Evolutionary conservation across 2,113 vertebrate species (phyloP).

Genomic region (Hippocampus comes): DNA sequence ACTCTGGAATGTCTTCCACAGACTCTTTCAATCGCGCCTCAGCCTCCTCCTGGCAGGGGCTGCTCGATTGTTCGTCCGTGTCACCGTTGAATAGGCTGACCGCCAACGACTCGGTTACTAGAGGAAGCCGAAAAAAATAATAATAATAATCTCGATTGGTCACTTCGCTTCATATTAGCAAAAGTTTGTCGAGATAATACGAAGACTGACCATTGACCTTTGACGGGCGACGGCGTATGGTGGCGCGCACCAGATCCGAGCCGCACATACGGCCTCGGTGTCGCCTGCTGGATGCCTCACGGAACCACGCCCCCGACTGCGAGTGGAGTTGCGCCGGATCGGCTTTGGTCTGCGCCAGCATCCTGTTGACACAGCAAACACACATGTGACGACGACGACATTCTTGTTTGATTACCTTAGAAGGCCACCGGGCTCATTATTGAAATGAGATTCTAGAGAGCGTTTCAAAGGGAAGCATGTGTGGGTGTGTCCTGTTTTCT

Average conservation of each 20-base stretch:
- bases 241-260: slow-evolving; percentile 82
- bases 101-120: slow-evolving; percentile 54
- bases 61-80: slow-evolving; percentile 15
- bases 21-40: slow-evolving; percentile 25
- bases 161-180: background rate
- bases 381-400: background rate
- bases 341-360: slow-evolving; percentile 73
- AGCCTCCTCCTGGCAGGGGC: slow-evolving; percentile 5
- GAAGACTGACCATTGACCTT: slow-evolving; percentile 74
- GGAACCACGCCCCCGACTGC: slow-evolving; percentile 88
- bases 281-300: slow-evolving; percentile 76
- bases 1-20: slow-evolving; percentile 29
- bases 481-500: background rate
- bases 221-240: slow-evolving; percentile 80
- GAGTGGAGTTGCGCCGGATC: slow-evolving; percentile 74
- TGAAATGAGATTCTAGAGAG: background rate
- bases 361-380: slow-evolving; percentile 62
- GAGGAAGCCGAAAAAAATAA: slow-evolving; percentile 8
- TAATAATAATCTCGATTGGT: slow-evolving; percentile 23
- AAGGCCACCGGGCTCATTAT: background rate
- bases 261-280: slow-evolving; percentile 70
- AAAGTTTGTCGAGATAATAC: background rate
- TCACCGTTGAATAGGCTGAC: slow-evolving; percentile 53
- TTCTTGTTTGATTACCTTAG: background rate
- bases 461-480: background rate